Evolutionary conservation across 2,888 invertebrate species (phyloP).

Genomic region (Caenorhabditis doughertyi): DNA sequence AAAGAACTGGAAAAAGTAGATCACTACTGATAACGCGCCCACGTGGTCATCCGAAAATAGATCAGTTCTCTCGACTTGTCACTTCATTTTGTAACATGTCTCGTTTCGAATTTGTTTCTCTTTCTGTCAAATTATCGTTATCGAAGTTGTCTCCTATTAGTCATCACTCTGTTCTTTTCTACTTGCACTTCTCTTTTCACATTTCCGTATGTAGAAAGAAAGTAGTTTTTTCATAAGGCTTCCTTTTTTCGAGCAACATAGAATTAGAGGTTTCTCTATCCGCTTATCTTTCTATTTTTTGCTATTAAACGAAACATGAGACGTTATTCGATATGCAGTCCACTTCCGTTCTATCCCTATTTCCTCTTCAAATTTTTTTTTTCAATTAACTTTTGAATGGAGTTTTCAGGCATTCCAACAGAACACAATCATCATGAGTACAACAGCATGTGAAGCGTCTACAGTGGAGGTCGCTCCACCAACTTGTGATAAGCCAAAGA

Average conservation of each 20-base stretch:
- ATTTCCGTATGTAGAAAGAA: background rate
- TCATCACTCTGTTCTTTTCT: background rate
- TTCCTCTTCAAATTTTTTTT: background rate
- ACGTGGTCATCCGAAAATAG: background rate
- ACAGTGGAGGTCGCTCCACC: slow-evolving; percentile 15
- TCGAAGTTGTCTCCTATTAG: background rate
- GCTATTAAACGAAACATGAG: background rate
- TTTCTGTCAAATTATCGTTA: background rate
- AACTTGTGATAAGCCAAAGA: slow-evolving; percentile 41
- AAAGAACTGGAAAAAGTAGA: too few relatives aligned
- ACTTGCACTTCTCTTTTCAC: background rate
- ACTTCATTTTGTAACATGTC: background rate
- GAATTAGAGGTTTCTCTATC: background rate
- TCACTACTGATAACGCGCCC: background rate
- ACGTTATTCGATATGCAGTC: too few relatives aligned
- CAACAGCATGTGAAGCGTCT: slow-evolving; percentile 15
- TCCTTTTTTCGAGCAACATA: background rate
- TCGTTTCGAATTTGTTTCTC: background rate
- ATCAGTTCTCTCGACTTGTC: background rate
- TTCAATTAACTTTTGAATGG: background rate
- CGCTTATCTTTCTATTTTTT: slow-evolving; percentile 6
- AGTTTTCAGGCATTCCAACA: slow-evolving; percentile 52
- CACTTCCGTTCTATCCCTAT: background rate
- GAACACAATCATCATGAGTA: slow-evolving; percentile 34
- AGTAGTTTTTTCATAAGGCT: background rate